phyloP scores from a whole-genome alignment of 2,113 vertebrate species.

The Clupea harengus region DNA sequence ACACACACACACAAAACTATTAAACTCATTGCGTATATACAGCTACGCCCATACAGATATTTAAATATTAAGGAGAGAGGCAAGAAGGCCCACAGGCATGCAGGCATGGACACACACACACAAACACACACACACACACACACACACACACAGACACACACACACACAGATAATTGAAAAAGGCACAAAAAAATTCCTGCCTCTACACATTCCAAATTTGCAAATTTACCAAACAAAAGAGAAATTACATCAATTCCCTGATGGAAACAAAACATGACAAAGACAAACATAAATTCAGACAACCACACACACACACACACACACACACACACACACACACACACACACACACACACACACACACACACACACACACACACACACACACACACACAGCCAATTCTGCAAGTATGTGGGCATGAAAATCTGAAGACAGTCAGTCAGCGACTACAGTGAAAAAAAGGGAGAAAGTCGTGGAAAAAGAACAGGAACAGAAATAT shows the following conservation, averaged over 20 bases:
- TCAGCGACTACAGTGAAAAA: background rate
- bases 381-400: background rate
- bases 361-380: background rate
- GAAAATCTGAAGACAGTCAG: background rate
- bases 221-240: background rate
- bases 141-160: background rate
- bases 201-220: background rate
- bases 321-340: background rate
- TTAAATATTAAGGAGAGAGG: background rate
- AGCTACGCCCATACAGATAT: background rate
- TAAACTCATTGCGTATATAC: too few species aligned
- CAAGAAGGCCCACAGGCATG: background rate
- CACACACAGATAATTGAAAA: too few species aligned
- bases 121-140: constrained; percentile 18
- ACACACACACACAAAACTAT: too few species aligned
- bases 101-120: background rate
- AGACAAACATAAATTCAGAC: background rate
- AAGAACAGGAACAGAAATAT: background rate
- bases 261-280: background rate
- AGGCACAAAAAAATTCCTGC: too few species aligned
- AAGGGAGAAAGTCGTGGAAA: too few species aligned
- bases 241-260: background rate
- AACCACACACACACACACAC: background rate
- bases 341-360: background rate
- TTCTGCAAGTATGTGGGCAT: background rate